Evolutionary conservation across 1,140 invertebrate genomes (phyloP).

Genomic region (Rhizoglyphus robini): DNA sequence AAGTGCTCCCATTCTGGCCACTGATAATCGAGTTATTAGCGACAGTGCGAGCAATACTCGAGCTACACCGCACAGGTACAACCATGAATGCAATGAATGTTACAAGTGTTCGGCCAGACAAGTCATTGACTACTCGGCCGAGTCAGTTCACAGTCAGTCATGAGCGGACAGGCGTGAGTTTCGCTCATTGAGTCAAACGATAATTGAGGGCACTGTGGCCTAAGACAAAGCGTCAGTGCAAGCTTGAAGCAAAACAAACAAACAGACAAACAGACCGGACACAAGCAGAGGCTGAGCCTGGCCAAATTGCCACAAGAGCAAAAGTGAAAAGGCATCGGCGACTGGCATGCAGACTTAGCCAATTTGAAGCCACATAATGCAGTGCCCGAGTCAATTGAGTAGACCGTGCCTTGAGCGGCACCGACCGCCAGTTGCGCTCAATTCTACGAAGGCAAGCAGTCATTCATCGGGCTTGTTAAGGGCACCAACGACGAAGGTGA

Average conservation of each 20-base stretch:
- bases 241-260: slow-evolving; percentile 5
- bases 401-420: slow-evolving; percentile 1
- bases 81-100: no score
- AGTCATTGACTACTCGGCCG: no score
- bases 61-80: no score
- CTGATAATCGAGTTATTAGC: no score
- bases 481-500: neutral
- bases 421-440: neutral
- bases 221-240: neutral
- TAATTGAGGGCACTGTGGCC: neutral
- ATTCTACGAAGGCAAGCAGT: slow-evolving; percentile 1
- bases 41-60: no score
- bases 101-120: no score
- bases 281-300: neutral
- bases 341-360: neutral
- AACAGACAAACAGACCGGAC: neutral
- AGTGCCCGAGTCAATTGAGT: neutral
- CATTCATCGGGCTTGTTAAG: slow-evolving; percentile 13
- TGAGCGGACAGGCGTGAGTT: neutral
- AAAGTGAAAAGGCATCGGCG: slow-evolving; percentile 6
- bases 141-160: no score
- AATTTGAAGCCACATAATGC: neutral
- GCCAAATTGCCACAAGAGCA: neutral
- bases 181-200: neutral
- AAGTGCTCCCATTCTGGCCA: neutral